Base-by-base conservation (phyloP, 2,797 vertebrate genomes). In the Hydrocynus forskahlii region DNA sequence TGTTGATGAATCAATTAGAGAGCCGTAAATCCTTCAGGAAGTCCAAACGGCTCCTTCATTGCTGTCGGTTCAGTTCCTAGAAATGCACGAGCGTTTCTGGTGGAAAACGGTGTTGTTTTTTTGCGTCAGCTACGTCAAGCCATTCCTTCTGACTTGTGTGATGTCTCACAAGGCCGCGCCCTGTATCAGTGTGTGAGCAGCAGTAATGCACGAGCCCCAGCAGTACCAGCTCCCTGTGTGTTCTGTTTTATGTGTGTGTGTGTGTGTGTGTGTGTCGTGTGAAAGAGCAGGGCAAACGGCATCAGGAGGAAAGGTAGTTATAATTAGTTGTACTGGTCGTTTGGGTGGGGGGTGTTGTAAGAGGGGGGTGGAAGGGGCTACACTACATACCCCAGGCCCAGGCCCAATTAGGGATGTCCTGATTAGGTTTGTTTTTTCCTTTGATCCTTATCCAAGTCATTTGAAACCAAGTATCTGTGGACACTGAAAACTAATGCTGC, bases 271-370 rank as follows among this genome's bases (percentile, higher is more conserved):
- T 12, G 9, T 86, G 86, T 81, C 71, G 66, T 63, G 78, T 69
- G 81, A 87, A 89, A 83, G 89, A 81, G 90, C 88, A 85, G 88
- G 77, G 83, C 80, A 82, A 88, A 88, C 68, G 52, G 82, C 84
- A 86, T 7, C 87, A 55, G 54, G 54, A 55, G 10, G 48, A 12
- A 10, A 50, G 10, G 8, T 12, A 50, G 48, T 50, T 50, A 7
- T 45, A 45, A 12, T 50, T 50, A 12, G 1, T 50, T 50, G 9
- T 50, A 10, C 12, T 12, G 48, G 48, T 50, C 9, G 9, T 50
- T 50, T 50, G 6, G 6, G 12, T 50, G 48, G 48, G 10, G 9
- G 48, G 10, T 50, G 48, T 7, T 50, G 3, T 50, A 45, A 0
- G 43, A 45, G 43, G 43, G 43, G 43, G 43, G 0, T 6, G 43